Conservation (phyloP, 2,113 vertebrate genomes). For the Proteles cristata region DNA sequence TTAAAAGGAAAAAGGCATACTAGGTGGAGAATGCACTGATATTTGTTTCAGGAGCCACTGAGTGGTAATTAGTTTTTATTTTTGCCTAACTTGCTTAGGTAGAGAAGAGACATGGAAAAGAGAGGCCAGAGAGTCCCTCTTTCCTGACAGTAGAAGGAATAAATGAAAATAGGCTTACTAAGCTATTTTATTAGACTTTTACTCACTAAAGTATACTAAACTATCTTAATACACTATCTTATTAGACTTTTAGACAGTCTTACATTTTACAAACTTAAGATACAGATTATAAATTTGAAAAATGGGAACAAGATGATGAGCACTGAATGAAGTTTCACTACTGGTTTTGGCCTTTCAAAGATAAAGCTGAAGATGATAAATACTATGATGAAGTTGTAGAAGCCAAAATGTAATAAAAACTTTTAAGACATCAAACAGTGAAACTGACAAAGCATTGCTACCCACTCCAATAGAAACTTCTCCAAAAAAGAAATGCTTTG, state of each 20-base stretch:
- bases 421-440: background rate
- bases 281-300: background rate
- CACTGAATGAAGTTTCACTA: conserved; percentile 35
- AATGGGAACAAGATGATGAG: background rate
- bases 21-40: background rate
- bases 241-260: background rate
- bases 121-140: background rate
- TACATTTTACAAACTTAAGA: background rate
- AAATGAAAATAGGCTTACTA: background rate
- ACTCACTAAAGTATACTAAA: background rate
- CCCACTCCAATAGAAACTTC: background rate
- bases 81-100: background rate
- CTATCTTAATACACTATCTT: background rate
- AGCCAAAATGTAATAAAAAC: background rate
- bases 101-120: background rate
- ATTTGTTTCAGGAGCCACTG: background rate
- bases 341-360: background rate
- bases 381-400: background rate
- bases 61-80: background rate
- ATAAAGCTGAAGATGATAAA: conserved; percentile 6
- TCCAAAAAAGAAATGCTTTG: background rate
- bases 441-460: background rate
- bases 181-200: background rate
- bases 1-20: background rate
- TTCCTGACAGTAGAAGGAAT: background rate